Evolutionary conservation across 2,113 vertebrate genomes (phyloP).

Genomic region (Orycteropus afer): DNA sequence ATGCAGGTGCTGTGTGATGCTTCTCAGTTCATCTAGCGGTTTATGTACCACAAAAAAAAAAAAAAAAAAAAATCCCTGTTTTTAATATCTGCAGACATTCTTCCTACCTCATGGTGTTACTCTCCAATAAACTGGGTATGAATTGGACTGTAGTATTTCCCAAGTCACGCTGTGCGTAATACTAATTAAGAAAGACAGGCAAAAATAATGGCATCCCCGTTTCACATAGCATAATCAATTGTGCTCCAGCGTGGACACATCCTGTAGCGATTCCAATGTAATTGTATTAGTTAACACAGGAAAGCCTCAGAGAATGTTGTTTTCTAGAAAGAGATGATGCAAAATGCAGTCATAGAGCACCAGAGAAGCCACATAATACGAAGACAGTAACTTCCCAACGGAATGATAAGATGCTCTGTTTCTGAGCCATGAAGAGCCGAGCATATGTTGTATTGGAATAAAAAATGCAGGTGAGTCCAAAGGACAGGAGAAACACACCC

Average conservation of each 20-base stretch:
- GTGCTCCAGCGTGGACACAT: conserved; percentile 57
- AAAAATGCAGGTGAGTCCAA: conserved; percentile 56
- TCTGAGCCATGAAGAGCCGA: conserved; percentile 33
- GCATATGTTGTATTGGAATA: conserved; percentile 58
- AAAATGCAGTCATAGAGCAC: conserved; percentile 48
- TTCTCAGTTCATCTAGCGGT: conserved; percentile 19
- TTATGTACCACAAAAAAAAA: conserved; percentile 34
- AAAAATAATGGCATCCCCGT: conserved; percentile 66
- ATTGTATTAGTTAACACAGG: conserved; percentile 54
- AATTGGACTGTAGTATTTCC: conserved; percentile 16
- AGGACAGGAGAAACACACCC: not conserved
- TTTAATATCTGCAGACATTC: conserved; percentile 62
- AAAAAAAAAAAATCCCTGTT: not conserved
- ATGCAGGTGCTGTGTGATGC: conserved; percentile 67
- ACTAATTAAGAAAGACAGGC: conserved; percentile 77
- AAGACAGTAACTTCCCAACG: conserved; percentile 38
- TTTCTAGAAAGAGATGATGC: conserved; percentile 59
- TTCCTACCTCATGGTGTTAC: conserved; percentile 64
- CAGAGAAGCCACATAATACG: conserved; percentile 17
- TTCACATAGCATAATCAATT: not conserved
- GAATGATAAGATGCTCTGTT: conserved; percentile 41
- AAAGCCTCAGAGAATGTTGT: conserved; percentile 57
- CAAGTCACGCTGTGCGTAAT: conserved; percentile 69
- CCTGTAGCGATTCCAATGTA: conserved; percentile 51
- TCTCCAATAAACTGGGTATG: conserved; percentile 60